Evolutionary conservation across 2,888 invertebrate genomes (phyloP), one percentile per base, ranked within the genome.

Genomic region (Tinea pellionella): DNA sequence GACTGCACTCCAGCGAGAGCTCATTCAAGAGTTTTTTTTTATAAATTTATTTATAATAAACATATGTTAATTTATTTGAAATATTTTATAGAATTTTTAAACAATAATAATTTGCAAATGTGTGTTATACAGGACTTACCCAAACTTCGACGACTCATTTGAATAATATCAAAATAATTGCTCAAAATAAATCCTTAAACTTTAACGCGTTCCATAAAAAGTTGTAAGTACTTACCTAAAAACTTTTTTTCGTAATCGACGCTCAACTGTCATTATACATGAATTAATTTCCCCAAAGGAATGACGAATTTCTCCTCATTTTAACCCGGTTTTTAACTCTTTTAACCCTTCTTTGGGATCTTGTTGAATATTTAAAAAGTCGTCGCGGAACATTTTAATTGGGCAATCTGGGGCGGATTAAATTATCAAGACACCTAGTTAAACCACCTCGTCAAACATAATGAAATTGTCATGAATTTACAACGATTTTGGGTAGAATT

Each of bases 401-500:
- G 87, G 83, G 77, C 80, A 80, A 83, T 80, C 81, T 78, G 72
- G 80, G 69, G 74, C 77, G 84, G 86, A 87, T 87, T 87, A 87
- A 86, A 87, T 86, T 86, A 86, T 87, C 83, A 87, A 86, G 87
- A 84, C 86, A 86, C 86, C 86, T 86, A 79, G 84, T 85, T 83
- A 85, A 75, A 71, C 74, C 78, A 74, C 75, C 77, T 73, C 69
- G 77, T 72, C 71, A 72, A 80, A 80, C 75, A 78, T 86, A 85
- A 86, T 87, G 84, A 86, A 86, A 85, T 86, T 80, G 72, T 78
- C 80, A 78, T 79, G 81, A 80, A 79, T 85, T 80, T 76, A 78
- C 77, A 74, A 72, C 68, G 67, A 65, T 60, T 47, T 58, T 61
- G 65, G 60, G 63, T 67, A 68, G 69, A 47, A 4, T 15, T 15